Percentiles rank a stretch among this genome's conserved stretches.
Conservation (phyloP, 2,888 invertebrate species). For the Camptogramma bilineatum region DNA sequence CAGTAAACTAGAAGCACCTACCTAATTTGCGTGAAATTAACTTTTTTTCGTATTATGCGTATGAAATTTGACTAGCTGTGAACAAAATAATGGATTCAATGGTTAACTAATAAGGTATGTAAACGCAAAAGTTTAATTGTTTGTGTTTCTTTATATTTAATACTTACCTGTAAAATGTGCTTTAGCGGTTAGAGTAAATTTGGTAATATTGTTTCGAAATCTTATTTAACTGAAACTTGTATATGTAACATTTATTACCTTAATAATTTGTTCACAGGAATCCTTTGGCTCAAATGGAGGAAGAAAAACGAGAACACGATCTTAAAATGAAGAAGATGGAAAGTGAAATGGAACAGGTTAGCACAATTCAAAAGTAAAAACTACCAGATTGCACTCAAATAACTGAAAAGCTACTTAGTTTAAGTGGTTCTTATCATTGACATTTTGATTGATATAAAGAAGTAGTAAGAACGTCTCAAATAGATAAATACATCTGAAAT, state of each 20-base stretch:
- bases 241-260: constrained; percentile 27
- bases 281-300: constrained; percentile 99
- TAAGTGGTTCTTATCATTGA: too few species aligned
- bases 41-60: not conserved
- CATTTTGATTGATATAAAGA: too few species aligned
- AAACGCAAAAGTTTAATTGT: not conserved
- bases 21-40: too few species aligned
- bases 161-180: constrained; percentile 1
- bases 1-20: not conserved
- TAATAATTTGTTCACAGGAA: constrained; percentile 87
- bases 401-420: too few species aligned
- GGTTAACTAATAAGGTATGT: constrained; percentile 17
- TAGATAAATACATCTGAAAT: too few species aligned
- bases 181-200: not conserved
- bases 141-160: constrained; percentile 4
- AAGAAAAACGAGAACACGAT: constrained; percentile 98
- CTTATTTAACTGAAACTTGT: not conserved
- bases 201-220: not conserved
- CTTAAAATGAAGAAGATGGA: constrained; percentile 99
- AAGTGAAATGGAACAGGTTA: constrained; percentile 96
- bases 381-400: not conserved
- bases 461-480: too few species aligned
- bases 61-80: constrained; percentile 3
- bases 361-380: constrained; percentile 9
- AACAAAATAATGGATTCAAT: not conserved